phyloP scores from a whole-genome alignment of 2,113 vertebrate genomes.

The Saimiri boliviensis region DNA sequence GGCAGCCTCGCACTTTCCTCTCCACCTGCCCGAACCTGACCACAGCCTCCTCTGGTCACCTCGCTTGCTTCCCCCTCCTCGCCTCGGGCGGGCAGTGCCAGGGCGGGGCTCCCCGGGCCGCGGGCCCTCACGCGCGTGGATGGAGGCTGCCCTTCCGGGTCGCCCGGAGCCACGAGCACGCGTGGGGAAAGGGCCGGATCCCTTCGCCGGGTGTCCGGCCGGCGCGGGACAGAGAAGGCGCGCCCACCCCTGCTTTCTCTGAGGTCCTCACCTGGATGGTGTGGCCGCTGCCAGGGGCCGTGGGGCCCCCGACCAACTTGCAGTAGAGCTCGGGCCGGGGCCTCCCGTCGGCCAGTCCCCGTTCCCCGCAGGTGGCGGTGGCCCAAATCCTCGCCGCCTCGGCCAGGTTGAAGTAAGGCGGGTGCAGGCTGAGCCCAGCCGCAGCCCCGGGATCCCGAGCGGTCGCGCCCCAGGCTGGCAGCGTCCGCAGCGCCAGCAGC shows the following conservation, averaged over 20 bases:
- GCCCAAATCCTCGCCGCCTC: conserved; percentile 86
- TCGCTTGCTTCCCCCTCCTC: neutral
- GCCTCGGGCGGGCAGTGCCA: neutral
- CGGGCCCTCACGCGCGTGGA: neutral
- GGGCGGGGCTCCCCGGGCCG: neutral
- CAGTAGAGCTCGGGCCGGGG: conserved; percentile 90
- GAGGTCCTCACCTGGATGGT: conserved; percentile 89
- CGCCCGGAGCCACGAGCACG: neutral
- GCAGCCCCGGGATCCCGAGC: conserved; percentile 1
- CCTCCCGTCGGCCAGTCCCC: conserved; percentile 76
- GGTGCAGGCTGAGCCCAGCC: conserved; percentile 86
- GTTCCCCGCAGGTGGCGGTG: conserved; percentile 94
- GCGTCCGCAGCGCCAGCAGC: neutral
- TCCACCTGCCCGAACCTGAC: neutral
- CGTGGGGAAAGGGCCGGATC: neutral
- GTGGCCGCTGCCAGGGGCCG: conserved; percentile 80
- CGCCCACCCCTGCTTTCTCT: accelerated
- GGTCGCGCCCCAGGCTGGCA: neutral
- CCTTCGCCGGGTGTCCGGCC: too few relatives aligned
- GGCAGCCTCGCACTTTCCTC: neutral
- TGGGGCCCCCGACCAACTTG: conserved; percentile 93
- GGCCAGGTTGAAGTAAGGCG: conserved; percentile 94
- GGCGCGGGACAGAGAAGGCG: too few relatives aligned
- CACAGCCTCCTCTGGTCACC: neutral
- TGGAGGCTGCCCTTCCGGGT: neutral